Evolutionary conservation across 2,113 vertebrate genomes (phyloP).

Genomic region (Halcyon senegalensis): DNA sequence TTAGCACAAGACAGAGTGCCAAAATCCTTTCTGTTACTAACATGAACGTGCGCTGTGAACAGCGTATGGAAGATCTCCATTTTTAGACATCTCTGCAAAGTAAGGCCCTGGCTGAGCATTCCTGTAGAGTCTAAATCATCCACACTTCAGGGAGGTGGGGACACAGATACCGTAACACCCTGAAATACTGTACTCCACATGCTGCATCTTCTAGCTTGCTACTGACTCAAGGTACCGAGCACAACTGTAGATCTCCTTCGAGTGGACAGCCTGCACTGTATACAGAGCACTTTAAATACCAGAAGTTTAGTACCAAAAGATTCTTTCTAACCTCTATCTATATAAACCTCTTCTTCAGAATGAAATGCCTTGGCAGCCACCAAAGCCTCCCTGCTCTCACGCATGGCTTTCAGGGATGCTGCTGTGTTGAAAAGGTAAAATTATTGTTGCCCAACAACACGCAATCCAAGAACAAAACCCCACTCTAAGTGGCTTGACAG

Average conservation of each 20-base stretch:
- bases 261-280: accelerated
- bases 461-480: conserved; percentile 22
- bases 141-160: background rate
- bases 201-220: background rate
- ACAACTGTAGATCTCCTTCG: background rate
- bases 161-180: background rate
- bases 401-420: background rate
- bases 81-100: background rate
- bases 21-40: background rate
- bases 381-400: background rate
- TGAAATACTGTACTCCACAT: background rate
- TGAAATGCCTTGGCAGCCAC: background rate
- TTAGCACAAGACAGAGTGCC: background rate
- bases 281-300: background rate
- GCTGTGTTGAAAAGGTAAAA: conserved; percentile 1
- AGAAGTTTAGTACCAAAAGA: background rate
- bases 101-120: background rate
- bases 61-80: background rate
- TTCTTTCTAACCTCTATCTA: background rate
- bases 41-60: background rate
- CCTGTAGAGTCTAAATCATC: background rate
- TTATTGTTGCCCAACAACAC: background rate
- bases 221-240: background rate
- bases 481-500: background rate
- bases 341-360: background rate